Conservation (phyloP, 2,113 vertebrate genomes). For the Tautogolabrus adspersus region DNA sequence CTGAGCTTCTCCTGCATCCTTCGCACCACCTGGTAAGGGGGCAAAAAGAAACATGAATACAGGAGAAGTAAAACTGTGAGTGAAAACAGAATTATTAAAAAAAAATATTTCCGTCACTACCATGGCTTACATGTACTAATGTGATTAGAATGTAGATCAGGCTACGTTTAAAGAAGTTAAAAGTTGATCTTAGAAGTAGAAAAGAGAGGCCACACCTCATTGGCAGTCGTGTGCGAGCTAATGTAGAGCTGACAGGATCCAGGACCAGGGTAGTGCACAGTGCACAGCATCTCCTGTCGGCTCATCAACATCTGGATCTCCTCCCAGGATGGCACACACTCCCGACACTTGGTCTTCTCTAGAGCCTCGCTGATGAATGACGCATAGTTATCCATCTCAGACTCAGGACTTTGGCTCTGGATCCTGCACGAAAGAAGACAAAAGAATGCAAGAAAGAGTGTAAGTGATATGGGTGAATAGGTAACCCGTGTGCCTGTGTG, state of each 20-base stretch:
- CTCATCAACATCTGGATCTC: conserved; percentile 93
- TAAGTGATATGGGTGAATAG: conserved; percentile 9
- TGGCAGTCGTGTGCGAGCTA: conserved; percentile 93
- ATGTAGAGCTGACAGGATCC: conserved; percentile 90
- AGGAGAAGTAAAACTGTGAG: not conserved
- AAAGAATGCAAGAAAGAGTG: not conserved
- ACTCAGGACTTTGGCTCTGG: conserved; percentile 86
- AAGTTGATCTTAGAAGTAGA: conserved; percentile 5
- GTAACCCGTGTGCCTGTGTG: not conserved
- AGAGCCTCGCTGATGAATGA: conserved; percentile 92
- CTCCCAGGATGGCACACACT: conserved; percentile 93
- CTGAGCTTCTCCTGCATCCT: conserved; percentile 91
- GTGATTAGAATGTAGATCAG: not conserved
- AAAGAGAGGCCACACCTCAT: conserved; percentile 86
- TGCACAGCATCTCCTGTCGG: conserved; percentile 90
- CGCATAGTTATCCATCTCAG: conserved; percentile 92
- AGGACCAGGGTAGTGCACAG: conserved; percentile 89
- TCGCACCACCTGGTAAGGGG: conserved; percentile 86
- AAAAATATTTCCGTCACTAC: not conserved
- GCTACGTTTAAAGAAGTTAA: conserved; percentile 13
- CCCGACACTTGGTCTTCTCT: conserved; percentile 89
- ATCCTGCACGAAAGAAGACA: conserved; percentile 79
- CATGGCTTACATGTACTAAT: not conserved
- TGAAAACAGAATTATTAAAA: not conserved
- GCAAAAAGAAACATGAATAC: not conserved